phyloP scores from a whole-genome alignment of 2,113 vertebrate genomes.

The Hippocampus guttulatus region DNA sequence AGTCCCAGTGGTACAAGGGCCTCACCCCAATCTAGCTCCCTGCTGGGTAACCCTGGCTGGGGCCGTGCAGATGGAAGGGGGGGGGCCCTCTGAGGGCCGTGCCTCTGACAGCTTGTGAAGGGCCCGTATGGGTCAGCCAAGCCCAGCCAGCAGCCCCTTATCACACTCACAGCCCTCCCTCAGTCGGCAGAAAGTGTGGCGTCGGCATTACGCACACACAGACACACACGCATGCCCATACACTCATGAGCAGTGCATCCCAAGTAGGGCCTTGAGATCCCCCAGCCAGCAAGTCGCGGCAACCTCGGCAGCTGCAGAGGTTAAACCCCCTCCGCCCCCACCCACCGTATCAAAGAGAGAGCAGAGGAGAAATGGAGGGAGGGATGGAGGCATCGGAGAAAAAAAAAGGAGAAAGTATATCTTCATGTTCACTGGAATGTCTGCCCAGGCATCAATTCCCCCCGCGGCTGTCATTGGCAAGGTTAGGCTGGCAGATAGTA shows the following conservation, averaged over 20 bases:
- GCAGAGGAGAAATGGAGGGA: constrained; percentile 64
- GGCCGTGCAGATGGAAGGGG: constrained; percentile 64
- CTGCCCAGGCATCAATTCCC: constrained; percentile 73
- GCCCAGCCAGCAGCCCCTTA: constrained; percentile 69
- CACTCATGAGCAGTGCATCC: constrained; percentile 66
- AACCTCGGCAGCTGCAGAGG: constrained; percentile 76
- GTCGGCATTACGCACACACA: constrained; percentile 48
- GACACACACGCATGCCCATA: constrained; percentile 34
- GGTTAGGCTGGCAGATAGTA: constrained; percentile 67
- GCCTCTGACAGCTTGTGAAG: constrained; percentile 77
- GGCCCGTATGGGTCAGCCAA: constrained; percentile 66
- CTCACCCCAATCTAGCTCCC: constrained; percentile 59
- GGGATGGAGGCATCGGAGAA: constrained; percentile 48
- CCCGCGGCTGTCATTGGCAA: constrained; percentile 73
- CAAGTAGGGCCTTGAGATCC: constrained; percentile 71
- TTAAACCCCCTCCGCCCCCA: constrained; percentile 66
- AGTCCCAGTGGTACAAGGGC: constrained; percentile 52
- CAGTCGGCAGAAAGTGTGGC: constrained; percentile 56
- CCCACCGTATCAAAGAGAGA: constrained; percentile 76
- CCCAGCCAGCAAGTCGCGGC: constrained; percentile 61
- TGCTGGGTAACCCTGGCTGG: constrained; percentile 65
- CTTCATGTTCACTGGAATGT: constrained; percentile 73
- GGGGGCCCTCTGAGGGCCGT: constrained; percentile 65
- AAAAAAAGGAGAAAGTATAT: constrained; percentile 69
- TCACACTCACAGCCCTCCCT: constrained; percentile 67